phyloP scores from a whole-genome alignment of 2,797 vertebrate species.

The Acanthopagrus latus region DNA sequence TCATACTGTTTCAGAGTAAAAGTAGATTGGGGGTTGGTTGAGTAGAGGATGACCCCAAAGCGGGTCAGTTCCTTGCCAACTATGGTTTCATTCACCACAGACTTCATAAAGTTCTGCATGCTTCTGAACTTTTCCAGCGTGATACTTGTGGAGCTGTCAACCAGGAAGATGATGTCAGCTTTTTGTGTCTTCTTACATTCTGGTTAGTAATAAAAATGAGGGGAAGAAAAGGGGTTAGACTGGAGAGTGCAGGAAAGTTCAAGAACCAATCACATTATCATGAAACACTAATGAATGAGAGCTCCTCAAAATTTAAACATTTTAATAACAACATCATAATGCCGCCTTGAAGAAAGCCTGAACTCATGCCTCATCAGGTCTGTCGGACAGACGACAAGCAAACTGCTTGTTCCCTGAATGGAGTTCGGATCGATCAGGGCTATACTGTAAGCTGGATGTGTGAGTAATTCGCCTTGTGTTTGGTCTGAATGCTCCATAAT shows the following conservation, averaged over 20 bases:
- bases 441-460: too few species aligned
- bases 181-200: slow-evolving; percentile 83
- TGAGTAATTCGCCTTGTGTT: too few species aligned
- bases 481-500: too few species aligned
- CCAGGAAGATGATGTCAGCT: slow-evolving; percentile 89
- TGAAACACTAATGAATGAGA: too few species aligned
- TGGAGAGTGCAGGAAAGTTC: neutral
- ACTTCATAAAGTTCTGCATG: slow-evolving; percentile 84
- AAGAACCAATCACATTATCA: neutral
- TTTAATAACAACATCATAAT: too few species aligned
- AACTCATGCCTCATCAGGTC: too few species aligned
- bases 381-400: too few species aligned
- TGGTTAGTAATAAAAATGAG: slow-evolving; percentile 47
- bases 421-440: too few species aligned
- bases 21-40: slow-evolving; percentile 37
- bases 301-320: too few species aligned
- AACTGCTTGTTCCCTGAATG: too few species aligned
- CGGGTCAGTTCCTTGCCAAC: slow-evolving; percentile 80
- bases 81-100: slow-evolving; percentile 83
- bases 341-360: too few species aligned
- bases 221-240: neutral
- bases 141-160: slow-evolving; percentile 84
- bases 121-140: slow-evolving; percentile 66
- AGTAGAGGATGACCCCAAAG: slow-evolving; percentile 84
- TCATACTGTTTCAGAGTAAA: slow-evolving; percentile 77